Evolutionary conservation across 2,888 invertebrate species (phyloP).

Genomic region (Hirtodrosophila confusa): DNA sequence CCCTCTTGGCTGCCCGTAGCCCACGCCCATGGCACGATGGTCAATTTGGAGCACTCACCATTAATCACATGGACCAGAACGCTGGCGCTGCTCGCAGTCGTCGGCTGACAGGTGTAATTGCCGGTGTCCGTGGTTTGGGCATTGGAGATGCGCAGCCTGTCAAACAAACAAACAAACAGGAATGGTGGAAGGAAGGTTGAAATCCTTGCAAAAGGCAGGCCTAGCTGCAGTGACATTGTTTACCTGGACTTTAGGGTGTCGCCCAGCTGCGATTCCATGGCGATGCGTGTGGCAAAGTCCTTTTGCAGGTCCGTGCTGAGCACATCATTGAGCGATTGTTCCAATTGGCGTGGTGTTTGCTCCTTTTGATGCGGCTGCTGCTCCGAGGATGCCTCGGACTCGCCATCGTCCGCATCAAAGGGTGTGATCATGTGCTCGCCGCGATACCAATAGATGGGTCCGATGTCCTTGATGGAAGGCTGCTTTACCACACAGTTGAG

Average conservation of each 20-base stretch:
- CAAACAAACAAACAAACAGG: too few relatives aligned
- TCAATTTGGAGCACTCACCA: constrained; percentile 86
- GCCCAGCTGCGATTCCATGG: constrained; percentile 83
- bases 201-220: too few relatives aligned
- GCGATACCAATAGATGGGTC: constrained; percentile 89
- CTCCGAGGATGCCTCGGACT: neutral
- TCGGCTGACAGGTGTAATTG: constrained; percentile 95
- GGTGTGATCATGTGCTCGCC: constrained; percentile 84
- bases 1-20: too few relatives aligned
- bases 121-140: constrained; percentile 92
- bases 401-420: constrained; percentile 71
- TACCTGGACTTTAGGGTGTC: constrained; percentile 90
- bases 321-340: constrained; percentile 50
- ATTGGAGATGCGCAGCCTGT: constrained; percentile 89
- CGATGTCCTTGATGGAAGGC: constrained; percentile 87
- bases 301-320: constrained; percentile 74
- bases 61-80: constrained; percentile 95
- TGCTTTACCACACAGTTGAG: constrained; percentile 89
- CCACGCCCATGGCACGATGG: too few relatives aligned
- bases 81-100: constrained; percentile 92
- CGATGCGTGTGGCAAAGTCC: constrained; percentile 81
- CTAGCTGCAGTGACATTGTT: neutral
- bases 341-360: constrained; percentile 5
- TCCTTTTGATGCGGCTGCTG: constrained; percentile 9
- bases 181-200: too few relatives aligned